Conservation (phyloP, 37 sponge, comb jelly and placozoan genomes). For the Eunapius fragilis region DNA sequence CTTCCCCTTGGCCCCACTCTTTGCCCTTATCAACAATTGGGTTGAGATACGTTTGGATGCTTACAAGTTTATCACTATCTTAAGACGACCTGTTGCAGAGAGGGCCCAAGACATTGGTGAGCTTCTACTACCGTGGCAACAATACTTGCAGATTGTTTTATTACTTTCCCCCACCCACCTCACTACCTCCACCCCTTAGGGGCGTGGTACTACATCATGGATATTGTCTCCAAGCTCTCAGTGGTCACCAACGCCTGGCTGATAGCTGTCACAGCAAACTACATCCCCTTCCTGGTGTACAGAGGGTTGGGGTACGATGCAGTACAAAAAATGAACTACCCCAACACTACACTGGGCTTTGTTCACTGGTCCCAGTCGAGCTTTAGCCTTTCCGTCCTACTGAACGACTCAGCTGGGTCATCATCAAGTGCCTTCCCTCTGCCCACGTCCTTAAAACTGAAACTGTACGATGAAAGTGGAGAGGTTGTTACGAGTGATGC, state of each 20-base stretch:
- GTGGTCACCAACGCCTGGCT: constrained; percentile 82
- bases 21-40: constrained; percentile 85
- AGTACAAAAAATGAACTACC: background rate
- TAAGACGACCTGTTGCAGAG: constrained; percentile 66
- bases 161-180: too few species aligned
- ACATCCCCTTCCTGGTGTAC: constrained; percentile 49
- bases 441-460: constrained; percentile 6
- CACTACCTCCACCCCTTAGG: constrained; percentile 2
- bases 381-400: background rate
- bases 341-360: background rate
- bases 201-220: constrained; percentile 82
- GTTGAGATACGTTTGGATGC: constrained; percentile 84
- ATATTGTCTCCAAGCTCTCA: constrained; percentile 71
- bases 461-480: background rate
- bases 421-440: constrained; percentile 37
- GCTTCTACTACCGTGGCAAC: constrained; percentile 6
- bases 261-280: constrained; percentile 75
- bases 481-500: background rate
- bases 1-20: constrained; percentile 89
- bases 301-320: background rate
- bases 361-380: background rate
- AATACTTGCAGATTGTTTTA: too few species aligned
- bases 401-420: background rate
- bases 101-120: constrained; percentile 88
- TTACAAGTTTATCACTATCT: constrained; percentile 64